A percentile compares a stretch with the other conserved stretches of the same genome.
phyloP scores from a whole-genome alignment of 2,113 vertebrate species.

The Paradisaea rubra region DNA sequence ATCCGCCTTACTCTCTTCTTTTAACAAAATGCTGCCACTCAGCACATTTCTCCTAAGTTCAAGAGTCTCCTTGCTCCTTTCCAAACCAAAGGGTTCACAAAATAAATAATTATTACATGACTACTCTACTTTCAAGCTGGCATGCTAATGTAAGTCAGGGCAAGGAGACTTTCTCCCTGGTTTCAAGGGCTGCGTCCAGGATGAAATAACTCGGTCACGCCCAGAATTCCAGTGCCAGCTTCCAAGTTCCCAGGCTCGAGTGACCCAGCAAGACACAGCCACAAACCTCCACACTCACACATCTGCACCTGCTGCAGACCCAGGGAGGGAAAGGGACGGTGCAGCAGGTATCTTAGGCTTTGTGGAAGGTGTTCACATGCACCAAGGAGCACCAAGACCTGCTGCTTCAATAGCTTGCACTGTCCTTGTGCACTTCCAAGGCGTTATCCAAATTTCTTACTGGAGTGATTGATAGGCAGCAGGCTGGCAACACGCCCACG shows the following conservation, averaged over 20 bases:
- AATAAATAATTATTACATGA: not conserved
- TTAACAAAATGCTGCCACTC: not conserved
- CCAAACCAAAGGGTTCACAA: not conserved
- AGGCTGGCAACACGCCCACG: not conserved
- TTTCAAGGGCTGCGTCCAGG: not conserved
- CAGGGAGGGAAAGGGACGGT: not conserved
- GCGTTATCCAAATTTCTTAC: not conserved
- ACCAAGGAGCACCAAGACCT: not conserved
- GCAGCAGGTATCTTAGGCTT: fast-evolving
- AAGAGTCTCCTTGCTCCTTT: not conserved
- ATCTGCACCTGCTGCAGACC: not conserved
- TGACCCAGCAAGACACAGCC: not conserved
- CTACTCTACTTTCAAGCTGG: not conserved
- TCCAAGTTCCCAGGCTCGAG: not conserved
- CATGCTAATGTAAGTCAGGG: not conserved
- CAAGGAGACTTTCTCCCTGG: not conserved
- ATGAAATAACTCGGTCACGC: not conserved
- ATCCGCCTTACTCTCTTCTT: not conserved
- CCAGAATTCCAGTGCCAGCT: not conserved
- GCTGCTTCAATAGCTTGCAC: not conserved
- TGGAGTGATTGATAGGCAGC: not conserved
- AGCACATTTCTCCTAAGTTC: not conserved
- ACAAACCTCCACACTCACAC: not conserved
- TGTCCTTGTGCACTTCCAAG: not conserved
- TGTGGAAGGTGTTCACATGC: fast-evolving